A percentile compares a stretch with the other conserved stretches of the same genome.
Evolutionary conservation across 2,113 vertebrate genomes (phyloP).

Genomic region (Phyllostomus discolor): DNA sequence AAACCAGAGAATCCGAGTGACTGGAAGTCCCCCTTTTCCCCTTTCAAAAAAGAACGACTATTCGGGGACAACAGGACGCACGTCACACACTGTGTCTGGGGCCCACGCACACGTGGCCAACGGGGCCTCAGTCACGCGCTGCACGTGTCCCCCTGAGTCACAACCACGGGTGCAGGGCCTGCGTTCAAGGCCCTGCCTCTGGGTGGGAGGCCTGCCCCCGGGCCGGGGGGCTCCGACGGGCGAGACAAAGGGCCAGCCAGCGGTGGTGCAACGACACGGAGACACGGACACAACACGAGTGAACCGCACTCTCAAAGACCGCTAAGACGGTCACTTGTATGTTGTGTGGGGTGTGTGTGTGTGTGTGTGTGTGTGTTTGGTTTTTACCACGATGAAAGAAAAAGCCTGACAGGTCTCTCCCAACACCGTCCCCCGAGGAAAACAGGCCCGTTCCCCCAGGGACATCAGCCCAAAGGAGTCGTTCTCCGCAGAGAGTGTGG

Average conservation of each 20-base stretch:
- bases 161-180: too few relatives aligned
- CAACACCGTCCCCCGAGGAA: background rate
- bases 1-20: background rate
- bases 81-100: background rate
- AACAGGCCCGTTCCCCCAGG: background rate
- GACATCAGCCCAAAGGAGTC: background rate
- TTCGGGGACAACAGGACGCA: background rate
- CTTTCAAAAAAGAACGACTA: background rate
- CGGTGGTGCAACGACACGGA: too few relatives aligned
- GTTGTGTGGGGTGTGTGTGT: too few relatives aligned
- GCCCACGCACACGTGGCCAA: background rate
- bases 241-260: too few relatives aligned
- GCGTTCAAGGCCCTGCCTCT: too few relatives aligned
- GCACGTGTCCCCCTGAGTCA: background rate
- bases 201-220: too few relatives aligned
- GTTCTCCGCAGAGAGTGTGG: background rate
- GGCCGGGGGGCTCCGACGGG: too few relatives aligned
- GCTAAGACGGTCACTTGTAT: background rate
- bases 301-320: background rate
- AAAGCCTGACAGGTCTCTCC: background rate
- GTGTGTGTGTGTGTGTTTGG: too few relatives aligned
- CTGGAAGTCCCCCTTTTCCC: background rate
- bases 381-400: background rate
- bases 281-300: too few relatives aligned
- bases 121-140: background rate